phyloP scores from a whole-genome alignment of 2,113 vertebrate genomes.

The Lycaon pictus region DNA sequence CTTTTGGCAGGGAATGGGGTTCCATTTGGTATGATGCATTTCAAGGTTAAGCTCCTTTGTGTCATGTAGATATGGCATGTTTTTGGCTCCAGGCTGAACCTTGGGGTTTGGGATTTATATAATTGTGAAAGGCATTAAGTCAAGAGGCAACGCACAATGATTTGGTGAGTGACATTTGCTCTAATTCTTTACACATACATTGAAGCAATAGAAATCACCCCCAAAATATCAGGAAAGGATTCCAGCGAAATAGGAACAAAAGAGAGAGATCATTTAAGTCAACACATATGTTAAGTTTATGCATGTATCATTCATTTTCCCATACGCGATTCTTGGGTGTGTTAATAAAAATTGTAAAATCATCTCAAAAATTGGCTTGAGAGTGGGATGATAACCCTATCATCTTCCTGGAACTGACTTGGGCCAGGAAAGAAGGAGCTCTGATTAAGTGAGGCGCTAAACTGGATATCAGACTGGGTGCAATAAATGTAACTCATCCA shows the following conservation, averaged over 20 bases:
- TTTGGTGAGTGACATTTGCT: not conserved
- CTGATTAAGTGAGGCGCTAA: not conserved
- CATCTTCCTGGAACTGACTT: not conserved
- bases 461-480: not conserved
- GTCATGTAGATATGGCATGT: slow-evolving; percentile 67
- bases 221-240: not conserved
- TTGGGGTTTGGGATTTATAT: slow-evolving; percentile 55
- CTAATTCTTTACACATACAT: not conserved
- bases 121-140: slow-evolving; percentile 26
- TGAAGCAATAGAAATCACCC: not conserved
- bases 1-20: slow-evolving; percentile 60
- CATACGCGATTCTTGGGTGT: not conserved
- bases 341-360: not conserved
- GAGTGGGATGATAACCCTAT: not conserved
- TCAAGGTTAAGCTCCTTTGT: slow-evolving; percentile 72
- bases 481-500: not conserved
- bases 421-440: not conserved
- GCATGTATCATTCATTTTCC: not conserved
- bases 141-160: not conserved
- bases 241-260: not conserved
- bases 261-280: not conserved
- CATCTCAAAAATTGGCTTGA: not conserved
- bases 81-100: slow-evolving; percentile 65
- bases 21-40: slow-evolving; percentile 68
- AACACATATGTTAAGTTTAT: not conserved